These are phyloP conservation scores for Drosophila mulleri DNA, from an alignment of 2,888 invertebrate species.

Conservation along the genomic window DNA sequence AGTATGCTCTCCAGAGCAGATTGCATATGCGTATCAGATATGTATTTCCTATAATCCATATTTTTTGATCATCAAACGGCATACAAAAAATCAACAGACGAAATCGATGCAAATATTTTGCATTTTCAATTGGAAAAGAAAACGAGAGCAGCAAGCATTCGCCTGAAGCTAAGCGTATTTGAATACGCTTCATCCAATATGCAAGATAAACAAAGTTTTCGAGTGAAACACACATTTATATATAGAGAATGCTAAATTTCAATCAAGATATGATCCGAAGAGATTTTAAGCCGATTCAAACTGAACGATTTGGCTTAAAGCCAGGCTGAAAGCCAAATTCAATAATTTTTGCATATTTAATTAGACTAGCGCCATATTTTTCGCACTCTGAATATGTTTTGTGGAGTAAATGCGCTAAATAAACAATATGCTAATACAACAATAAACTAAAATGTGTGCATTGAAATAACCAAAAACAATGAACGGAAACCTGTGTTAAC, in stretches of 20 bases:
- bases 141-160: not conserved
- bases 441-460: not conserved
- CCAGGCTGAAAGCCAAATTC: not conserved
- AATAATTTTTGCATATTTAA: not conserved
- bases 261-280: not conserved
- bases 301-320: not conserved
- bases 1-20: not conserved
- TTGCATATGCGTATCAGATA: constrained; percentile 23
- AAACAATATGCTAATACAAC: not conserved
- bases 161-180: not conserved
- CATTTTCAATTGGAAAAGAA: constrained; percentile 15
- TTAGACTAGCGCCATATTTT: not conserved
- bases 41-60: constrained; percentile 12
- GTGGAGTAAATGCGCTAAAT: not conserved
- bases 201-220: not conserved
- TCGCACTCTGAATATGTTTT: not conserved
- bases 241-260: constrained; percentile 1
- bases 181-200: constrained; percentile 7
- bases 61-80: constrained; percentile 13
- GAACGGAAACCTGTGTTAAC: not conserved
- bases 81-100: constrained; percentile 1
- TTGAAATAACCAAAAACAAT: not conserved
- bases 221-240: not conserved
- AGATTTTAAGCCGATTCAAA: not conserved
- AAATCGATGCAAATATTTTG: constrained; percentile 11